Conservation (phyloP, 1,140 invertebrate species). For the Patella vulgata region DNA sequence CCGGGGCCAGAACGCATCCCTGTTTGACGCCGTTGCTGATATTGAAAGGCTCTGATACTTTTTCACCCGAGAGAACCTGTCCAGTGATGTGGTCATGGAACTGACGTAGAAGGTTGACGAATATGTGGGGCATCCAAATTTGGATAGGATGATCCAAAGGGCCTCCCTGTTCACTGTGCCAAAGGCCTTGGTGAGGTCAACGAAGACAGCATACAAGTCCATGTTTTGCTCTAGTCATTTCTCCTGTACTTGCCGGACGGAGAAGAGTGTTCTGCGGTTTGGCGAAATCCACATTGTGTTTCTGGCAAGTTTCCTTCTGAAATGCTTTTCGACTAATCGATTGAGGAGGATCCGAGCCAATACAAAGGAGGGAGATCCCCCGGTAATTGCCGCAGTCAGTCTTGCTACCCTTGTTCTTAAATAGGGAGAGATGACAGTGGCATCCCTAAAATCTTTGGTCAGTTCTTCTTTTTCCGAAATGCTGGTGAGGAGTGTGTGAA, state of each 20-base stretch:
- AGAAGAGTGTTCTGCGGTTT: too few relatives aligned
- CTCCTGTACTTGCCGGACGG: too few relatives aligned
- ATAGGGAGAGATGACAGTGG: conserved; percentile 23
- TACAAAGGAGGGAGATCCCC: too few relatives aligned
- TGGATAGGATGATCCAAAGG: conserved; percentile 34
- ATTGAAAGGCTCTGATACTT: conserved; percentile 8
- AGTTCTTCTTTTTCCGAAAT: conserved; percentile 20
- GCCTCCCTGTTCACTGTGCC: too few relatives aligned
- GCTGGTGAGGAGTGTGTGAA: conserved; percentile 1
- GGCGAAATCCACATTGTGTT: too few relatives aligned
- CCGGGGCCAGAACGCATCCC: too few relatives aligned
- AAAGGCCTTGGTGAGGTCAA: too few relatives aligned
- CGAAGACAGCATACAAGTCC: too few relatives aligned
- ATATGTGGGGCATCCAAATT: conserved; percentile 24
- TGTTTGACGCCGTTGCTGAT: conserved; percentile 30
- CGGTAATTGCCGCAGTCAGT: conserved; percentile 28
- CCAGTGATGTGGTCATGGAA: conserved; percentile 25
- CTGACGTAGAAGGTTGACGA: conserved; percentile 10
- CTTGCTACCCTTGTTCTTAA: conserved; percentile 25
- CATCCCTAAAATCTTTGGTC: conserved; percentile 24
- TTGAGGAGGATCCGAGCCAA: too few relatives aligned
- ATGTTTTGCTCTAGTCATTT: too few relatives aligned
- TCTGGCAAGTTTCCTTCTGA: too few relatives aligned
- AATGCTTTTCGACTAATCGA: too few relatives aligned
- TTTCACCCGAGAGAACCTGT: conserved; percentile 12